phyloP scores from a whole-genome alignment of 2,113 vertebrate species.

The Corythornis vintsioides region DNA sequence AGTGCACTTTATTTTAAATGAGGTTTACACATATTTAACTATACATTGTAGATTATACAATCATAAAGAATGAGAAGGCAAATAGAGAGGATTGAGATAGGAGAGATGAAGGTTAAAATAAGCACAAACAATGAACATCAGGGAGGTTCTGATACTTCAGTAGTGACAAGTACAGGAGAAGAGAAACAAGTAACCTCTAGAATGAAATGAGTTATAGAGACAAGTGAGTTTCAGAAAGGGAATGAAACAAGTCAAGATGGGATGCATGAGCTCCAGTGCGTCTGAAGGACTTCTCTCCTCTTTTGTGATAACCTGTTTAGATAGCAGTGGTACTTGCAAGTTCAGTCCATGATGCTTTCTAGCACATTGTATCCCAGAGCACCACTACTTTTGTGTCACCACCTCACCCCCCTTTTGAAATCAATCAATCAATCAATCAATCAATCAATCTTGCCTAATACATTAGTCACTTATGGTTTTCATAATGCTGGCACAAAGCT shows the following conservation, averaged over 20 bases:
- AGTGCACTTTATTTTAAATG: neutral
- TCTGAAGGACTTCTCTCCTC: neutral
- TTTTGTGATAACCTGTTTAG: neutral
- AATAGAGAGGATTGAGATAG: neutral
- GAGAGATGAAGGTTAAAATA: neutral
- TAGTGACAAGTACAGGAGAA: neutral
- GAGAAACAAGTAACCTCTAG: neutral
- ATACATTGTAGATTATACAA: neutral
- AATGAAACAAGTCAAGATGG: neutral
- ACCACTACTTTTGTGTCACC: neutral
- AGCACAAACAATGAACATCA: neutral
- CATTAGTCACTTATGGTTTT: neutral
- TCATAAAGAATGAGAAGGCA: neutral
- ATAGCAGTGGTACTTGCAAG: neutral
- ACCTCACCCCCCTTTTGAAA: fast-evolving
- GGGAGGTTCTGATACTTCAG: neutral
- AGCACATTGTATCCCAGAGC: neutral
- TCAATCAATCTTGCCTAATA: neutral
- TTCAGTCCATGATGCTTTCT: neutral
- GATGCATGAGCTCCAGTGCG: neutral
- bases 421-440: too few relatives aligned
- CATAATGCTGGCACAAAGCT: neutral
- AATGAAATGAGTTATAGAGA: neutral
- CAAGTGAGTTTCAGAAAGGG: neutral
- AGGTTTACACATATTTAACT: neutral